Evolutionary conservation across 2,113 vertebrate genomes (phyloP), one percentile per base, ranked within the genome.

Genomic region (Pseudorasbora parva): DNA sequence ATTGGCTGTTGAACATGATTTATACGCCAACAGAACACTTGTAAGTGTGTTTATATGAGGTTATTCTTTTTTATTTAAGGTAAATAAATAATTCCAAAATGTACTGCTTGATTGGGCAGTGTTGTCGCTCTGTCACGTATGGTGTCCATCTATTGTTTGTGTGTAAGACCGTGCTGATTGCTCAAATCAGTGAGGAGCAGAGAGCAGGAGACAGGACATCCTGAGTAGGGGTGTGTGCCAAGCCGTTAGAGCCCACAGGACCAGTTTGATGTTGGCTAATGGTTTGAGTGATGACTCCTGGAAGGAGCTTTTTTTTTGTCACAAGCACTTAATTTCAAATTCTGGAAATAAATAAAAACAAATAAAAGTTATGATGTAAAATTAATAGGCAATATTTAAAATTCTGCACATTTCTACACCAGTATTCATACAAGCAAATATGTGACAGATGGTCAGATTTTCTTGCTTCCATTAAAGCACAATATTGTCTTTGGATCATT

Each of bases 141-240:
- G 75, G 30, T 84, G 49, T 47, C 37, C 77, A 73, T 49, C 59
- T 62, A 66, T 62, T 87, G 86, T 87, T 84, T 83, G 47, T 80
- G 73, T 78, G 9, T 74, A 17, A 57, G 51, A 41, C 51, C 4
- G 47, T 71, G 69, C 41, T 76, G 82, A 84, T 51, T 64, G 78
- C 57, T 83, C 69, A 17, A 33, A 69, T 81, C 51, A 71, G 45
- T 56, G 56, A 84, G 41, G 80, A 81, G 84, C 43, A 56, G 60
- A 82, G 79, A 81, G 45, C 76, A 81, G 82, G 82, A 84, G 87
- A 83, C 76, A 86, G 88, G 85, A 89, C 81, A 87, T 89, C 87
- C 88, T 88, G 78, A 25, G 30, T 41, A 71, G 81, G n/a, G 85
- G 77, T 71, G 80, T 60, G n/a, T 15, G 66, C 81, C 85, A 86